Evolutionary conservation across 2,113 vertebrate genomes (phyloP).

Genomic region (Orientallactaga bullata): DNA sequence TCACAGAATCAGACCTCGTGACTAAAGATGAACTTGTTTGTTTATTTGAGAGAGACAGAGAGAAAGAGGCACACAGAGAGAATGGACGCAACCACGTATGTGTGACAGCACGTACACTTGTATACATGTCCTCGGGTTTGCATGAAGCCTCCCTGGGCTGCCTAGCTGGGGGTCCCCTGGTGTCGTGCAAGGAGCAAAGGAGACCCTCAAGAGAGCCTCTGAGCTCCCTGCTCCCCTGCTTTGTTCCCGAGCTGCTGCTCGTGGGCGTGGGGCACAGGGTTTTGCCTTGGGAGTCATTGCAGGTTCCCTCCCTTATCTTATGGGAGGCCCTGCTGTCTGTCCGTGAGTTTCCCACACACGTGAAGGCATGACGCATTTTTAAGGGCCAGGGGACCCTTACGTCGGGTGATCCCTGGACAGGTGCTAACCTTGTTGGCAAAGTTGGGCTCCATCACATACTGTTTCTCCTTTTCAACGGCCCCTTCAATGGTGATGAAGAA

Average conservation of each 20-base stretch:
- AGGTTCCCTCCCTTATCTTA: neutral
- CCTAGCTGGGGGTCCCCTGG: too few species aligned
- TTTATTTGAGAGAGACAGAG: too few species aligned
- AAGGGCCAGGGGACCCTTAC: accelerated
- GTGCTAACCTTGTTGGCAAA: constrained; percentile 97
- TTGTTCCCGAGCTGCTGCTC: neutral
- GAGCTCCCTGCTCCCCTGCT: too few species aligned
- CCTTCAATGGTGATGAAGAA: constrained; percentile 98
- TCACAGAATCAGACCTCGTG: neutral
- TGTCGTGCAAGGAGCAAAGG: neutral
- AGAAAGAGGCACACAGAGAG: too few species aligned
- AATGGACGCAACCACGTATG: too few species aligned
- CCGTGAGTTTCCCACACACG: neutral
- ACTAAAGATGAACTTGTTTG: neutral
- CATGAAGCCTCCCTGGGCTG: neutral
- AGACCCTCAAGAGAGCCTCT: neutral
- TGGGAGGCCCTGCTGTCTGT: neutral
- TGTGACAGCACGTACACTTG: neutral
- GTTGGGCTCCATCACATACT: constrained; percentile 91
- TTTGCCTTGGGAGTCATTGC: constrained; percentile 40
- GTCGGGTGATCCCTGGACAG: accelerated
- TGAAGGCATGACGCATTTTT: accelerated
- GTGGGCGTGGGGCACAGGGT: accelerated
- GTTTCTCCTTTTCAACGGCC: constrained; percentile 93
- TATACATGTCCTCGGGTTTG: neutral